A percentile compares a stretch with the other conserved stretches of the same genome.
phyloP scores from a whole-genome alignment of 30 jellyfish, hydroid and myxozoan species.

The Turritopsis dohrnii region DNA sequence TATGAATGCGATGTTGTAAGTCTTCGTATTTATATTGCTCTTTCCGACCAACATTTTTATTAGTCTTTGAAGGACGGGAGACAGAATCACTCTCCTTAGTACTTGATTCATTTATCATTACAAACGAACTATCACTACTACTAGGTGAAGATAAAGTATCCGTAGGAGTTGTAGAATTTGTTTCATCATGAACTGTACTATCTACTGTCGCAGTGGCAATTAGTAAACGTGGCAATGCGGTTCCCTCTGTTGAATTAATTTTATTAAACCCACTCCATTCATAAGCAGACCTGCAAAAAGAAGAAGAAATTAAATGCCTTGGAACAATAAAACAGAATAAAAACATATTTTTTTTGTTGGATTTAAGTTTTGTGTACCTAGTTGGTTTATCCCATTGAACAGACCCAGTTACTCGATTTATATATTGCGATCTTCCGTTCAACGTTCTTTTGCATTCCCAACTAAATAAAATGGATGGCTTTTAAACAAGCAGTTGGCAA shows the following conservation, averaged over 20 bases:
- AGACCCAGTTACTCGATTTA: conserved; percentile 72
- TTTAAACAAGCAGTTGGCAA: neutral
- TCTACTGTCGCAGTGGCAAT: neutral
- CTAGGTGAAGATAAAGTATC: neutral
- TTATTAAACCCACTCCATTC: neutral
- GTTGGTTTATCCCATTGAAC: conserved; percentile 95
- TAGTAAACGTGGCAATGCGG: neutral
- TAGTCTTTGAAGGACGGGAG: neutral
- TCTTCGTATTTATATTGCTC: neutral
- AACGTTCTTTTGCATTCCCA: conserved; percentile 88
- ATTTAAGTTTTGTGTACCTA: conserved; percentile 22
- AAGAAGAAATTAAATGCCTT: neutral
- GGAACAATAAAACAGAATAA: neutral
- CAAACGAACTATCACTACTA: neutral
- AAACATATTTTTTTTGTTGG: neutral
- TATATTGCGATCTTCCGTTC: conserved; percentile 72
- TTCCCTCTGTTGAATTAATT: neutral
- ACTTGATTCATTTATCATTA: neutral
- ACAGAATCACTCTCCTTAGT: neutral
- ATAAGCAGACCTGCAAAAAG: neutral
- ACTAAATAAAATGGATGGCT: conserved; percentile 16
- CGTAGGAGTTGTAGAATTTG: neutral
- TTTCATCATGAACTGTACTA: neutral
- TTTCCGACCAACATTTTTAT: neutral
- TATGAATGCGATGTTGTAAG: neutral